Conservation (phyloP, 2,888 invertebrate species). For the Trissoscelio sp. region DNA sequence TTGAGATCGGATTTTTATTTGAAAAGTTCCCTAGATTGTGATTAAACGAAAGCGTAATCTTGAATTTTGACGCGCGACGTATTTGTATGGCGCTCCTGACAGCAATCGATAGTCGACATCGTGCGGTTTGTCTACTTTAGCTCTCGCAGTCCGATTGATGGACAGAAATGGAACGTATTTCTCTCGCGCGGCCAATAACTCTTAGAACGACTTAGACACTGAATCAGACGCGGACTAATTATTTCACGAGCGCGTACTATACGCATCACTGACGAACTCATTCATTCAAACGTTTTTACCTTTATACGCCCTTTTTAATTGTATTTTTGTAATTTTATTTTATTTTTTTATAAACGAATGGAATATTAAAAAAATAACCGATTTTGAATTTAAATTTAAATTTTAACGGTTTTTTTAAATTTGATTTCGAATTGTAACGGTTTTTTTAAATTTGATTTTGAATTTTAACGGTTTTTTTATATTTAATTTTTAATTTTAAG, state of each 20-base stretch:
- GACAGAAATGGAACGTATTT: conserved; percentile 76
- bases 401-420: too few species aligned
- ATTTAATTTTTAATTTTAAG: too few species aligned
- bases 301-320: neutral
- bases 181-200: conserved; percentile 58
- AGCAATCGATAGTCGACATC: conserved; percentile 75
- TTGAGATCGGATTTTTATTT: too few species aligned
- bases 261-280: conserved; percentile 42
- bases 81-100: conserved; percentile 46
- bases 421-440: too few species aligned
- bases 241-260: conserved; percentile 38
- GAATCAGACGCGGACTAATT: conserved; percentile 60
- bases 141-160: conserved; percentile 71
- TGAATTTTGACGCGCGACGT: conserved; percentile 54
- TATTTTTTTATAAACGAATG: too few species aligned
- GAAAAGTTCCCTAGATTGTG: neutral
- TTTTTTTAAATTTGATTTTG: too few species aligned
- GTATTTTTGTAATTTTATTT: neutral
- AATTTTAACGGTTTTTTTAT: too few species aligned
- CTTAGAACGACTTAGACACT: conserved; percentile 49
- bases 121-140: conserved; percentile 73
- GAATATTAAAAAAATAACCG: too few species aligned
- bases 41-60: neutral
- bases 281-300: conserved; percentile 37
- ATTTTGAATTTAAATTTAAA: too few species aligned